phyloP scores from a whole-genome alignment of 2,113 vertebrate genomes.

The Egretta garzetta region DNA sequence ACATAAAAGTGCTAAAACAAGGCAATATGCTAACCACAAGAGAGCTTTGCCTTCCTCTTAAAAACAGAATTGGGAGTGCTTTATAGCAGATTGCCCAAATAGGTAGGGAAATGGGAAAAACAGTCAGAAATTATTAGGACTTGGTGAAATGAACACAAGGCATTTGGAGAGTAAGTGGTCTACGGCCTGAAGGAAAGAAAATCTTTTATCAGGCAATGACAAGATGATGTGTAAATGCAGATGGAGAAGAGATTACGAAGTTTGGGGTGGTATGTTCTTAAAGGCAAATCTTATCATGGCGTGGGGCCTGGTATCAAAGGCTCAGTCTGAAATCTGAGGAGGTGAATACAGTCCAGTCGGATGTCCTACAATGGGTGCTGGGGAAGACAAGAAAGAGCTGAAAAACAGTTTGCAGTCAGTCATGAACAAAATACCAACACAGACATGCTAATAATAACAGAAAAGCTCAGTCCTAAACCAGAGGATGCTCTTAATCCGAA shows the following conservation, averaged over 20 bases:
- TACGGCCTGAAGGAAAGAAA: neutral
- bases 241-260: neutral
- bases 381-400: neutral
- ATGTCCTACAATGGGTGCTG: neutral
- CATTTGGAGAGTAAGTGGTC: neutral
- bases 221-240: neutral
- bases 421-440: neutral
- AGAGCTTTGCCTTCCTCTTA: neutral
- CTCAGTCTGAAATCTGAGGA: neutral
- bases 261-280: neutral
- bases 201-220: neutral
- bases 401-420: neutral
- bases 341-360: neutral
- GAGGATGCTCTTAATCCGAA: neutral
- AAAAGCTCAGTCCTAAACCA: neutral
- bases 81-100: neutral
- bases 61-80: neutral
- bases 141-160: neutral
- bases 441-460: neutral
- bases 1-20: neutral
- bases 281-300: neutral
- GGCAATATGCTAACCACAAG: rapidly evolving
- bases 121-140: neutral
- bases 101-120: neutral
- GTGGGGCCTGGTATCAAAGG: neutral